Evolutionary conservation across 2,113 vertebrate genomes (phyloP).

Genomic region (Siphamia tubifer): DNA sequence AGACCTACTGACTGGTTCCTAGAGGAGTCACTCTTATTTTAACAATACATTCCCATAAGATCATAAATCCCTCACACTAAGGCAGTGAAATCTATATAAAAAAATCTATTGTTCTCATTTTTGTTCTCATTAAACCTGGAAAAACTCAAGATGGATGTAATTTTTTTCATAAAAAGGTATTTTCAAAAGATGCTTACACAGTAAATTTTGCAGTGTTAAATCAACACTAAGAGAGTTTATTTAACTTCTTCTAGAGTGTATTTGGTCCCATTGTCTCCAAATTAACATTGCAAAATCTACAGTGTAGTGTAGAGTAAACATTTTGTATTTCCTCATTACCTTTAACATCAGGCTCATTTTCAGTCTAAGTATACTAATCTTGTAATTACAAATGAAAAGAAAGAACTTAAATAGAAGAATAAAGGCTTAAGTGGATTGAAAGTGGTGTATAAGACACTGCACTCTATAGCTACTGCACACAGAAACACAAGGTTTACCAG

Average conservation of each 20-base stretch:
- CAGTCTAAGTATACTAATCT: conserved; percentile 24
- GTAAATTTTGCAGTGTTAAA: too few relatives aligned
- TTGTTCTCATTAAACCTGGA: neutral
- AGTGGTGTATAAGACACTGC: conserved; percentile 25
- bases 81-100: too few relatives aligned
- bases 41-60: too few relatives aligned
- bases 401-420: conserved; percentile 24
- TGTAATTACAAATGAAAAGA: conserved; percentile 22
- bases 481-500: conserved; percentile 29
- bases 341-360: conserved; percentile 25
- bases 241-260: too few relatives aligned
- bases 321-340: conserved; percentile 8
- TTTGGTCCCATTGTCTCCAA: too few relatives aligned
- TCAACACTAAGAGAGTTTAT: too few relatives aligned
- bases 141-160: neutral
- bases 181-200: conserved; percentile 19
- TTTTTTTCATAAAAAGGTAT: neutral
- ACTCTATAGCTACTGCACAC: neutral
- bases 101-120: too few relatives aligned
- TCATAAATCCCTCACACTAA: too few relatives aligned
- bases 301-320: too few relatives aligned
- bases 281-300: too few relatives aligned
- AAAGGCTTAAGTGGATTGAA: conserved; percentile 36
- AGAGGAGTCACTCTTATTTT: conserved; percentile 3
- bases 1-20: conserved; percentile 4